Evolutionary conservation across 2,888 invertebrate species (phyloP).

Genomic region (Macrophya annulata): DNA sequence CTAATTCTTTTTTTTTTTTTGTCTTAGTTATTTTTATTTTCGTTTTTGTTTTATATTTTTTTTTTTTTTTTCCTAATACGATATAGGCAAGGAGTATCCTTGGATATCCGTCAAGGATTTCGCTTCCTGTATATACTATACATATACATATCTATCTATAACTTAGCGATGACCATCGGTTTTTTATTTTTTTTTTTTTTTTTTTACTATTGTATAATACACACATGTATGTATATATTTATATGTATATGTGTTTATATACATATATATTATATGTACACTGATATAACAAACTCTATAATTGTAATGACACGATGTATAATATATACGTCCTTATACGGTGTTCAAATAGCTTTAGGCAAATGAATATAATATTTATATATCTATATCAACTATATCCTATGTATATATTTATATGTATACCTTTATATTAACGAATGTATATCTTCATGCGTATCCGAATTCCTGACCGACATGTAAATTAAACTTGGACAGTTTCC

Average conservation of each 20-base stretch:
- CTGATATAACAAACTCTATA: conserved; percentile 8
- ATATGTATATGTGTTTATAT: neutral
- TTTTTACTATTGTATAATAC: neutral
- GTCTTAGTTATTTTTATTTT: neutral
- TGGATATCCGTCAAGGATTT: conserved; percentile 52
- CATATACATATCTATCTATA: no score
- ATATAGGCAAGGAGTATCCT: conserved; percentile 25
- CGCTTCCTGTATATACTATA: neutral
- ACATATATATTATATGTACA: neutral
- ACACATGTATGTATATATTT: neutral
- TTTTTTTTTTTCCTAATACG: neutral
- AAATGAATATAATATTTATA: neutral
- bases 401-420: no score
- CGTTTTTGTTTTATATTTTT: no score
- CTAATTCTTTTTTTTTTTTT: neutral
- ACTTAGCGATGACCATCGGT: neutral
- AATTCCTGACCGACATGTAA: neutral
- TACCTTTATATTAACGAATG: neutral
- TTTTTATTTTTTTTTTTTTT: neutral
- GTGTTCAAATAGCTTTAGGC: conserved; percentile 25
- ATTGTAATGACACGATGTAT: conserved; percentile 48
- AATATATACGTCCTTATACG: conserved; percentile 39
- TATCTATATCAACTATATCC: no score
- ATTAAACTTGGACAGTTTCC: conserved; percentile 5
- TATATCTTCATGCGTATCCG: neutral